phyloP scores from a whole-genome alignment of 2,797 vertebrate genomes.

The Cossypha niveicapilla region DNA sequence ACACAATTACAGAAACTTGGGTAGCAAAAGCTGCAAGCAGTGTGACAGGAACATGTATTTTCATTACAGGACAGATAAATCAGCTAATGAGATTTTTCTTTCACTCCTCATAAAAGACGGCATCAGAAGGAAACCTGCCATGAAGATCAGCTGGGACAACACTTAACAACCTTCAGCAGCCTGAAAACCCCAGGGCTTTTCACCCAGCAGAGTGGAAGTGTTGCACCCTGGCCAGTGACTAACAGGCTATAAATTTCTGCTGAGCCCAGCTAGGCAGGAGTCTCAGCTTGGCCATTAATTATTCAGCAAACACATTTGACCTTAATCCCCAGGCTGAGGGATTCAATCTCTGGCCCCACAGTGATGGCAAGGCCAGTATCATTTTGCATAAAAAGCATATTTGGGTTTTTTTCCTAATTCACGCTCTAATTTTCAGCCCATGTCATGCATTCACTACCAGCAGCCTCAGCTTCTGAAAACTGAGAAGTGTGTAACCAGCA shows the following conservation, averaged over 20 bases:
- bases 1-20: background rate
- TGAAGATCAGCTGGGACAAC: background rate
- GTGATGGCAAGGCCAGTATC: background rate
- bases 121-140: background rate
- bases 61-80: background rate
- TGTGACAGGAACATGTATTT: background rate
- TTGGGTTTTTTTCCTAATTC: background rate
- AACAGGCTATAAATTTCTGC: background rate
- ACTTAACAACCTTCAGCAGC: background rate
- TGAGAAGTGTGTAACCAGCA: rapidly evolving
- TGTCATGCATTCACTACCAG: background rate
- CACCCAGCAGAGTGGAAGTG: background rate
- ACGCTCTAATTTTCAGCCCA: background rate
- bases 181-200: background rate
- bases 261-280: background rate
- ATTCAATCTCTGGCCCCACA: background rate
- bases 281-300: background rate
- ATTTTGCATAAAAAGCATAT: background rate
- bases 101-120: background rate
- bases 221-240: background rate
- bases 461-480: background rate
- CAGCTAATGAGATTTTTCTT: background rate
- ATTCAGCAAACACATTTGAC: background rate
- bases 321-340: background rate
- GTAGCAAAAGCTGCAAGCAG: background rate